Evolutionary conservation across 2,888 invertebrate genomes (phyloP).

Genomic region (Pollenia amentaria): DNA sequence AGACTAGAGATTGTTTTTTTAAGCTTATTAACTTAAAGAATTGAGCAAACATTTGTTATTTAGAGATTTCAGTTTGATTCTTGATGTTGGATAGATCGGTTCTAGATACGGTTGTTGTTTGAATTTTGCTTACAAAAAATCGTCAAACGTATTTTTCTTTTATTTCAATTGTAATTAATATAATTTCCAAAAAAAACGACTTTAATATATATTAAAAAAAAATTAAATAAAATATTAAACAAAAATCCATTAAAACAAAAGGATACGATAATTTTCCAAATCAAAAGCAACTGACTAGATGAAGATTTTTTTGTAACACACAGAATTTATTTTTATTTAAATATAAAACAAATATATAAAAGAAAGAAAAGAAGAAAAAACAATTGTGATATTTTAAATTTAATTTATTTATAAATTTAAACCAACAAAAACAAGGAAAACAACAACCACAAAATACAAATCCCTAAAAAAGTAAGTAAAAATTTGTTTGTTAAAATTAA

Average conservation of each 20-base stretch:
- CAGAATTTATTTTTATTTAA: constrained; percentile 13
- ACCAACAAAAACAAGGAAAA: constrained; percentile 9
- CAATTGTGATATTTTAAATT: constrained; percentile 73
- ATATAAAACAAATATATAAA: constrained; percentile 40
- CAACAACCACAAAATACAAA: constrained; percentile 50
- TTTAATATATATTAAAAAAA: constrained; percentile 39
- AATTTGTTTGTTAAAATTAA: constrained; percentile 28
- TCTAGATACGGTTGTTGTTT: constrained; percentile 77
- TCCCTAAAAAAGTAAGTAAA: constrained; percentile 64
- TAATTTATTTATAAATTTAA: constrained; percentile 67
- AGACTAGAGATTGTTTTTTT: constrained; percentile 36
- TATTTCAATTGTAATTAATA: constrained; percentile 38
- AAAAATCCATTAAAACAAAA: constrained; percentile 49
- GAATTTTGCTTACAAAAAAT: constrained; percentile 69
- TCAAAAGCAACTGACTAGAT: constrained; percentile 61
- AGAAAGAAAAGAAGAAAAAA: constrained; percentile 69
- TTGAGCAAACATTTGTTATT: constrained; percentile 68
- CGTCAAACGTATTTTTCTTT: constrained; percentile 43
- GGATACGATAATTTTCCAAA: constrained; percentile 63
- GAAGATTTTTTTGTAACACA: constrained; percentile 46
- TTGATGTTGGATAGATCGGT: constrained; percentile 85
- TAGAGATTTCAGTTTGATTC: constrained; percentile 83
- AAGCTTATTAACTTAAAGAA: constrained; percentile 42
- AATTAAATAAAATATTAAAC: constrained; percentile 45
- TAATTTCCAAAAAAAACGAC: constrained; percentile 58